A percentile compares a stretch with the other conserved stretches of the same genome.
Evolutionary conservation across 2,888 invertebrate species (phyloP).

Genomic region (Nemurella pictetii): DNA sequence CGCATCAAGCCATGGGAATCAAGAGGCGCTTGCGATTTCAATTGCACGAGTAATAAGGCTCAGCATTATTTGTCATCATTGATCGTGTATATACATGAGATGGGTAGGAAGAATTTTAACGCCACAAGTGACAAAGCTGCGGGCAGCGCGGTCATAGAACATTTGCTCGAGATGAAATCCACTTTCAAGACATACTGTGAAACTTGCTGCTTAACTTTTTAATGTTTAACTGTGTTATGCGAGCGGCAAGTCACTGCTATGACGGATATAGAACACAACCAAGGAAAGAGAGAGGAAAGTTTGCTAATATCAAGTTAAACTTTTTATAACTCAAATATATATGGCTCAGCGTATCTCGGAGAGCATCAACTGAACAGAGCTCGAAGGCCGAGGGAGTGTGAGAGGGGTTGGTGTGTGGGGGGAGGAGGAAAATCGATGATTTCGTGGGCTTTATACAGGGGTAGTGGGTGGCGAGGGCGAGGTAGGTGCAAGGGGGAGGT

Average conservation of each 20-base stretch:
- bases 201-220: not conserved
- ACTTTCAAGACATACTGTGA: not conserved
- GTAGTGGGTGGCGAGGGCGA: not conserved
- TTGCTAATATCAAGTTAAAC: not conserved
- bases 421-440: not conserved
- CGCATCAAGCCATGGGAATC: not conserved
- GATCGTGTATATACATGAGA: too few relatives aligned
- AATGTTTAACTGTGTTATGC: not conserved
- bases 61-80: too few relatives aligned
- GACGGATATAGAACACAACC: not conserved
- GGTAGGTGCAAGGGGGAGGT: not conserved
- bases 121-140: not conserved
- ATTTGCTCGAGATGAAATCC: not conserved
- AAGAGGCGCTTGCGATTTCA: not conserved
- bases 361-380: not conserved
- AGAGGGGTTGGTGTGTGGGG: too few relatives aligned
- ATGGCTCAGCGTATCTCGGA: not conserved
- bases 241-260: not conserved
- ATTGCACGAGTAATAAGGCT: too few relatives aligned
- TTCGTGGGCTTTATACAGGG: not conserved
- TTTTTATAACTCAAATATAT: not conserved
- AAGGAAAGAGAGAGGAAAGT: not conserved
- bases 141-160: not conserved
- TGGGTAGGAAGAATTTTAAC: too few relatives aligned
- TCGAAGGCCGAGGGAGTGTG: too few relatives aligned